These are phyloP conservation scores for Piaya cayana DNA, from an alignment of 2,113 vertebrate genomes.

Conservation along the genomic window DNA sequence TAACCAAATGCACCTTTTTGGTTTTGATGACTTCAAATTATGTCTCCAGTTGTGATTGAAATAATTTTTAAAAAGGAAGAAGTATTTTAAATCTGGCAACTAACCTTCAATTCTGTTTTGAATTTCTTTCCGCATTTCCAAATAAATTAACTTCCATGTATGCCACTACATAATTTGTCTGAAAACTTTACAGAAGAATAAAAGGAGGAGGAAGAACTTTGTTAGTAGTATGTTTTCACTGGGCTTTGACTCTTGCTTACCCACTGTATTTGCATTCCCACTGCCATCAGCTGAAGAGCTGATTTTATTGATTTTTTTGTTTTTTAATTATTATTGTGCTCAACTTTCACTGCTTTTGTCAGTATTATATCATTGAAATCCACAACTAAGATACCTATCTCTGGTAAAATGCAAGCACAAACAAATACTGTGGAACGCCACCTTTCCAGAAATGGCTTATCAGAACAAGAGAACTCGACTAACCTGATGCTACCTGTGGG, in stretches of 20 bases:
- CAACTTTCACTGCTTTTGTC: background rate
- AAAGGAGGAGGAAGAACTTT: background rate
- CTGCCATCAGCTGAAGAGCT: background rate
- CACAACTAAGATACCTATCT: background rate
- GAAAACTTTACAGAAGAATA: background rate
- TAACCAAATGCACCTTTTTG: background rate
- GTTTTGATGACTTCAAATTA: background rate
- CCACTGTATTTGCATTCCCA: background rate
- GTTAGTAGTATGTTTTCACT: background rate
- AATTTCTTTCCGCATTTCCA: background rate
- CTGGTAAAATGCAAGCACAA: constrained; percentile 1
- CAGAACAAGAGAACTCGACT: background rate
- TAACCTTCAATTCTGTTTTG: background rate
- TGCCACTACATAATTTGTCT: background rate
- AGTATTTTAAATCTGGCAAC: background rate
- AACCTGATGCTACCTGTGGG: constrained; percentile 9
- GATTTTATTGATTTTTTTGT: background rate
- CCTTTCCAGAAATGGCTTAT: constrained; percentile 42
- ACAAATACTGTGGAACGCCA: constrained; percentile 30
- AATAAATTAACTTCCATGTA: background rate
- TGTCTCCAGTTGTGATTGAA: background rate
- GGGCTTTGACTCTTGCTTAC: background rate
- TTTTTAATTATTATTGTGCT: background rate
- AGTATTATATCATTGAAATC: constrained; percentile 5
- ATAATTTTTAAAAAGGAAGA: background rate